Conservation (phyloP, 2,888 invertebrate genomes). For the Sialis fuliginosa region DNA sequence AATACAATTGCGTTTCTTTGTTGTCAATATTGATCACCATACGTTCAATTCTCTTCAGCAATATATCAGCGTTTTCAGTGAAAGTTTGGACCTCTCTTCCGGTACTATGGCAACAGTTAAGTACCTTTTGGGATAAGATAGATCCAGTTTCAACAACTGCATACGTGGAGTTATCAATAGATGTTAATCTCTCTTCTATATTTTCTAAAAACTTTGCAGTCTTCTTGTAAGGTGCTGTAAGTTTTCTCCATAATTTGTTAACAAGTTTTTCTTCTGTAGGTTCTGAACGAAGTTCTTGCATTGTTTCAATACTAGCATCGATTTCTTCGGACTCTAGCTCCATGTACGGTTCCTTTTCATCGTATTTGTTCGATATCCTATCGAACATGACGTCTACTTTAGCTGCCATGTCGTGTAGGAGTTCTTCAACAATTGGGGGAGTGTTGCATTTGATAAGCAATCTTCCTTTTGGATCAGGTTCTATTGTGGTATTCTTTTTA, state of each 20-base stretch:
- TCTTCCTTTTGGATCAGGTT: constrained; percentile 13
- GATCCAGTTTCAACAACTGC: constrained; percentile 14
- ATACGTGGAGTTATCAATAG: constrained; percentile 19
- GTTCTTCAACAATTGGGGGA: constrained; percentile 19
- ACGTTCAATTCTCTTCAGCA: constrained; percentile 20
- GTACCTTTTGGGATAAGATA: constrained; percentile 12
- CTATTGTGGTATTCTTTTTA: constrained; percentile 2
- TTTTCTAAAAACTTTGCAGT: constrained; percentile 19
- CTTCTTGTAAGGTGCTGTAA: constrained; percentile 16
- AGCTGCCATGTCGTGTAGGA: constrained; percentile 23
- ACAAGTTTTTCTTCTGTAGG: constrained; percentile 12
- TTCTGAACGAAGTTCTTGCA: constrained; percentile 6
- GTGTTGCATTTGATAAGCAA: constrained; percentile 20
- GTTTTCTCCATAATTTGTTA: constrained; percentile 14
- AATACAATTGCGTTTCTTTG: constrained; percentile 10
- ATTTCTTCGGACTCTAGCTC: constrained; percentile 13
- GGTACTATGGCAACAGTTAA: constrained; percentile 17
- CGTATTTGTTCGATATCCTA: constrained; percentile 14
- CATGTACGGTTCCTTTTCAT: constrained; percentile 14
- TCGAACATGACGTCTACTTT: constrained; percentile 27
- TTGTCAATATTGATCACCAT: constrained; percentile 15
- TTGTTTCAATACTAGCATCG: constrained; percentile 12
- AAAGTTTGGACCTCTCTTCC: constrained; percentile 19
- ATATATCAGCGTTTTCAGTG: constrained; percentile 19
- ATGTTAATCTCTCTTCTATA: constrained; percentile 16